Conservation (phyloP, 2,113 vertebrate species). For the Pithys albifrons region DNA sequence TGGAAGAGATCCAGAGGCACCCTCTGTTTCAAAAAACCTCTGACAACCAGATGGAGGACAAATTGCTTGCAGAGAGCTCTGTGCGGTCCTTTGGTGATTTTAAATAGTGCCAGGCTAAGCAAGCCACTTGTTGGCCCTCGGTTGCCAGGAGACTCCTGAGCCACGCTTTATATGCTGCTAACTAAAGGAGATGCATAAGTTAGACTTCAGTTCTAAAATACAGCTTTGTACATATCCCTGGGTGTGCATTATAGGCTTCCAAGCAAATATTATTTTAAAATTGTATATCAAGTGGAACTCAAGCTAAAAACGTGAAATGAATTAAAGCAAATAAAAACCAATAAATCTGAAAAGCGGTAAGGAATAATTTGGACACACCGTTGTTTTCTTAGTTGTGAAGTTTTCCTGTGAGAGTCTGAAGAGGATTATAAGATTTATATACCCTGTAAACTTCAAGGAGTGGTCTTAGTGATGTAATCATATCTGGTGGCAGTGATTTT, state of each 20-base stretch:
- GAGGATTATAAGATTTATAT: not conserved
- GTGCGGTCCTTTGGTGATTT: not conserved
- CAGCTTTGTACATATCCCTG: not conserved
- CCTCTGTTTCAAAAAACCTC: not conserved
- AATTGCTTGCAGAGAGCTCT: not conserved
- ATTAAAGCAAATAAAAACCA: not conserved
- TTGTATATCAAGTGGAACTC: not conserved
- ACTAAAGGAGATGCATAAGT: not conserved
- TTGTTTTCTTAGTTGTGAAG: not conserved
- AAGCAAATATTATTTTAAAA: not conserved
- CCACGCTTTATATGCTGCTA: not conserved
- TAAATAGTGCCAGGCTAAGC: not conserved
- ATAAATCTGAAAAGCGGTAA: not conserved
- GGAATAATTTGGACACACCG: not conserved
- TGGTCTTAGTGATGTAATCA: fast-evolving
- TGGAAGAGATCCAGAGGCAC: not conserved
- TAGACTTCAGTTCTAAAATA: not conserved
- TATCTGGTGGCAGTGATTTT: not conserved
- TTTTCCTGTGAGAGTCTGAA: not conserved
- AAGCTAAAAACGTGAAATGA: not conserved
- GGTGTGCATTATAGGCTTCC: not conserved
- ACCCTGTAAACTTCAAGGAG: not conserved
- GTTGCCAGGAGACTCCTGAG: not conserved
- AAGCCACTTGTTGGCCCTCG: not conserved
- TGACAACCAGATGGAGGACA: not conserved